Conservation (phyloP, 1,140 invertebrate genomes). For the Zaprionus vittiger region DNA sequence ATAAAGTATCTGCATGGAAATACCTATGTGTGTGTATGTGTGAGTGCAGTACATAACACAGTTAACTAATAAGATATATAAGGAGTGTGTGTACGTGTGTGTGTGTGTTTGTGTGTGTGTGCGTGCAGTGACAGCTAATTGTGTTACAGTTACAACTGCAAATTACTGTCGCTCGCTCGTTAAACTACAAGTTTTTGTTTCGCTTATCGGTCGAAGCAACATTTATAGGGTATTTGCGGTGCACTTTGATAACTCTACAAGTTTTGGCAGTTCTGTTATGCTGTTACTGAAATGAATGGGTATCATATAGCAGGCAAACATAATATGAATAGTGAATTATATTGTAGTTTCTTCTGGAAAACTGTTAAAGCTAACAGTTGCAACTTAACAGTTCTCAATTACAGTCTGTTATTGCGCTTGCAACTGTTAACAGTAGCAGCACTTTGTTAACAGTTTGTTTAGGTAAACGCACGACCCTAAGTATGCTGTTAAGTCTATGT, state of each 20-base stretch:
- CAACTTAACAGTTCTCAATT: not conserved
- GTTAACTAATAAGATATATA: constrained; percentile 3
- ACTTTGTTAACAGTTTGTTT: not conserved
- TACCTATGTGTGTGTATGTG: not conserved
- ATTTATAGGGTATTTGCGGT: not conserved
- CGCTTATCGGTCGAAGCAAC: not conserved
- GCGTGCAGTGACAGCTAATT: constrained; percentile 6
- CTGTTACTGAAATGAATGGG: too few species aligned
- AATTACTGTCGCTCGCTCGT: constrained; percentile 8
- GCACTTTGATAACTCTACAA: not conserved
- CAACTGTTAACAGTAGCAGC: not conserved
- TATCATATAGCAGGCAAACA: too few species aligned
- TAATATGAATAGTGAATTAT: too few species aligned
- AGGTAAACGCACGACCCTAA: not conserved
- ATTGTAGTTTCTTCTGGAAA: too few species aligned
- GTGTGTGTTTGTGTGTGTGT: not conserved
- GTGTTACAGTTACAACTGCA: constrained; percentile 24
- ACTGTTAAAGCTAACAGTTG: not conserved
- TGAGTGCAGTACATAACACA: constrained; percentile 11
- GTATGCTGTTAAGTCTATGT: not conserved
- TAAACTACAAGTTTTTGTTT: not conserved
- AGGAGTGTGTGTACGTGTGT: not conserved
- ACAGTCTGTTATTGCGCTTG: not conserved
- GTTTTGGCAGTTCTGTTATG: too few species aligned
- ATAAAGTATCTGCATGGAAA: not conserved